Evolutionary conservation across 2,888 invertebrate genomes (phyloP), one percentile per base, ranked within the genome.

Genomic region (Caenorhabditis sinica): DNA sequence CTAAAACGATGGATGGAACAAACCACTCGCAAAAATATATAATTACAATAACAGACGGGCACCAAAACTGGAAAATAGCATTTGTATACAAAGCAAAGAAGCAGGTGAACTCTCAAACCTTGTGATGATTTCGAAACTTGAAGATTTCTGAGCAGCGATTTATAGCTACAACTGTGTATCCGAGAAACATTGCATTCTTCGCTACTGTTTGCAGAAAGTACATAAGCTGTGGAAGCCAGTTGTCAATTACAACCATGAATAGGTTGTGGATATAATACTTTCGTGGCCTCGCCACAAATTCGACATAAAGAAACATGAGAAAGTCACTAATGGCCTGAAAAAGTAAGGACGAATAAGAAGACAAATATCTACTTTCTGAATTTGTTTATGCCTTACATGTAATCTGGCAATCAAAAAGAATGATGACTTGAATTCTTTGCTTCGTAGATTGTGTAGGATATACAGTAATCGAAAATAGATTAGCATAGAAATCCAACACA

Each of bases 301-400:
- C 83, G 1, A 83, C 83, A 23, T 73, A 74, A 0, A 79, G 36
- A 13, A 83, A 79, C 79, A 83, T 74, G 13, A 68, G n/a, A 5
- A 77, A 30, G 30, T 83, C 83, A 3, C 79, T 79, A n/a, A 83
- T 53, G 1, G 83, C 83, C 83, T 83, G 58, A 40, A 79, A 76
- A n/a, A n/a, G n/a, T n/a, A n/a, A n/a, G n/a, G n/a, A n/a, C n/a
- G n/a, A n/a, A n/a, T n/a, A n/a, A n/a, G n/a, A n/a, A n/a, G n/a
- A n/a, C n/a, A n/a, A n/a, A n/a, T n/a, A n/a, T n/a, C n/a, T n/a
- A n/a, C n/a, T n/a, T n/a, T 23, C 13, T 68, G 11, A 17, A 45
- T 17, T 49, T 49, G 45, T 11, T n/a, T 49, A 17, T 13, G 20
- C 15, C 82, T 82, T 36, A 83, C 83, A 63, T 83, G 83, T 0